phyloP scores from a whole-genome alignment of 1,140 invertebrate species.

The Helicoverpa zea region DNA sequence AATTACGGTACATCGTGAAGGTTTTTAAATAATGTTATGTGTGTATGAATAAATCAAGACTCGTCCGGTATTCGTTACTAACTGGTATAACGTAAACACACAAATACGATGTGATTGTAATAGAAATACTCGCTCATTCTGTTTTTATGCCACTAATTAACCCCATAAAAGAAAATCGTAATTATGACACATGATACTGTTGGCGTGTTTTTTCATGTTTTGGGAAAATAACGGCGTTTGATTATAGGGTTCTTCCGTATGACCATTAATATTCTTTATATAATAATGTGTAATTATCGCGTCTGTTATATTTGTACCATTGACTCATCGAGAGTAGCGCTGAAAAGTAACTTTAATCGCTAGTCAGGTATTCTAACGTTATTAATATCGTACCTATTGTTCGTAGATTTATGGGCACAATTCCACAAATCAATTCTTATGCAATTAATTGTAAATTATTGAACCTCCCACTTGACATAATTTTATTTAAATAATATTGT shows the following conservation, averaged over 20 bases:
- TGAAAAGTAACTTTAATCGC: not conserved
- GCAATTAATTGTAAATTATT: no score
- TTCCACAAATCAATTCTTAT: no score
- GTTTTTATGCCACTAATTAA: conserved; percentile 5
- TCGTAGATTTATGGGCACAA: no score
- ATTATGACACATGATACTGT: not conserved
- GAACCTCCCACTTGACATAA: no score
- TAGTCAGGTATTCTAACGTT: no score
- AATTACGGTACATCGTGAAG: no score
- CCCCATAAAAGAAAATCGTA: not conserved
- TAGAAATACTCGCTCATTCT: not conserved
- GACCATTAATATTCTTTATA: not conserved
- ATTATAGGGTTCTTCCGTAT: not conserved
- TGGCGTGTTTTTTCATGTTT: not conserved
- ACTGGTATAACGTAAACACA: not conserved
- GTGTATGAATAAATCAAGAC: no score
- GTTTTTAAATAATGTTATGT: no score
- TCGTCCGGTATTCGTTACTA: not conserved
- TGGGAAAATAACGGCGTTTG: not conserved
- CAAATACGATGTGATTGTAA: not conserved
- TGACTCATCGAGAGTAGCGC: not conserved
- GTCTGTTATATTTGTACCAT: not conserved
- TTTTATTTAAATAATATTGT: no score
- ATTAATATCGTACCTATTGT: no score
- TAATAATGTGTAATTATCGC: not conserved